A percentile compares a stretch with the other conserved stretches of the same genome.
These are phyloP conservation scores for Hyalella azteca DNA, from an alignment of 2,888 invertebrate genomes.

Conservation along the genomic window DNA sequence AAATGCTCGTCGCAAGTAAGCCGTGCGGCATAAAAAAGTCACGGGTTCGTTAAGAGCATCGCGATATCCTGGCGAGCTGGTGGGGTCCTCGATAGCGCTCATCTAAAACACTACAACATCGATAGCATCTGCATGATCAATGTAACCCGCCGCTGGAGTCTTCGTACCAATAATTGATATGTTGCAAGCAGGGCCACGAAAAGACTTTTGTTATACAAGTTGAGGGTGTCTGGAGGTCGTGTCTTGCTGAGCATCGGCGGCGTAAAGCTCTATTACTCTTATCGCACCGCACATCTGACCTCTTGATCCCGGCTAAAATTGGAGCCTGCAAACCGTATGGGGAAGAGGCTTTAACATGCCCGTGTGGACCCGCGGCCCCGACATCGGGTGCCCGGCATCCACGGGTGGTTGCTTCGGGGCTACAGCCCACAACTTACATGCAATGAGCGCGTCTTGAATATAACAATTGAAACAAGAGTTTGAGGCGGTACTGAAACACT, in stretches of 20 bases:
- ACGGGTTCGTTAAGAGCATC: conserved; percentile 1
- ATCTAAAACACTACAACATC: conserved; percentile 22
- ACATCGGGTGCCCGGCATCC: background rate
- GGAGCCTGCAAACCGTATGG: conserved; percentile 24
- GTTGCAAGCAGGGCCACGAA: conserved; percentile 23
- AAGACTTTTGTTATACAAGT: conserved; percentile 30
- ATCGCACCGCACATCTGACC: conserved; percentile 18
- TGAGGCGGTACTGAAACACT: no score
- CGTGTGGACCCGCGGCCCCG: background rate
- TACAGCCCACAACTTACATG: no score
- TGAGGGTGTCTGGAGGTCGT: conserved; percentile 15
- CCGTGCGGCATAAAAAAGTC: background rate
- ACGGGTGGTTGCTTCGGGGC: no score
- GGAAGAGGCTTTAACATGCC: background rate
- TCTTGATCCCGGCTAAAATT: conserved; percentile 14
- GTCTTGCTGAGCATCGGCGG: conserved; percentile 6
- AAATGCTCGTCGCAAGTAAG: no score
- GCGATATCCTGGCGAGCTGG: background rate
- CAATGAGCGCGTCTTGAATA: no score
- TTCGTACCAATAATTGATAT: conserved; percentile 32
- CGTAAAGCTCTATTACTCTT: conserved; percentile 32
- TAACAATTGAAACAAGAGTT: no score
- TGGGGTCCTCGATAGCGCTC: background rate
- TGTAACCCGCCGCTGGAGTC: background rate
- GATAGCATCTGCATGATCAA: conserved; percentile 25